Evolutionary conservation across 2,888 invertebrate species (phyloP).

Genomic region (Dromius quadrimaculatus): DNA sequence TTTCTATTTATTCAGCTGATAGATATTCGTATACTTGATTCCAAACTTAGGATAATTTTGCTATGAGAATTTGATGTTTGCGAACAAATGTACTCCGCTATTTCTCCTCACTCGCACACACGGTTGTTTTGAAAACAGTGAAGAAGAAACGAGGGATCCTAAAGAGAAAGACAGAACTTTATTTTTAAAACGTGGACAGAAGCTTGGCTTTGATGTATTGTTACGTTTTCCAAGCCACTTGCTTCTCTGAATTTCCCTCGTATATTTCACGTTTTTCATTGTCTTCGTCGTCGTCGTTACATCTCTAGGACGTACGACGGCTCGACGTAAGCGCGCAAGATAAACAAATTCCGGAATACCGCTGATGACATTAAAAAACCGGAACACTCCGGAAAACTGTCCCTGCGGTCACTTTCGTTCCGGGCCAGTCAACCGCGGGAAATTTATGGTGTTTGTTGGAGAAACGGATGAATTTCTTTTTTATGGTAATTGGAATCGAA

Average conservation of each 20-base stretch:
- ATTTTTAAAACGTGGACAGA: conserved; percentile 47
- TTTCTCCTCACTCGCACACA: background rate
- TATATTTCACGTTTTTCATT: conserved; percentile 47
- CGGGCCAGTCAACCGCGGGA: conserved; percentile 20
- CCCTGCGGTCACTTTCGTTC: conserved; percentile 40
- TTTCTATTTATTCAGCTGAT: no score
- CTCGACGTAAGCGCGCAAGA: background rate
- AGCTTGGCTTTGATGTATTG: conserved; percentile 43
- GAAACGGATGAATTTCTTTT: conserved; percentile 40
- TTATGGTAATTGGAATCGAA: conserved; percentile 35
- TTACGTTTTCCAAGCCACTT: conserved; percentile 48
- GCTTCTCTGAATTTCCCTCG: conserved; percentile 43
- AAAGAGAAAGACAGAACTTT: conserved; percentile 35
- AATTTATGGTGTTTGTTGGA: conserved; percentile 39
- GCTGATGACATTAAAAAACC: conserved; percentile 47
- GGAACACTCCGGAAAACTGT: conserved; percentile 34
- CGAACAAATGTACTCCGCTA: background rate
- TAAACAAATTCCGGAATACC: conserved; percentile 48
- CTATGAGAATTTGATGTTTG: conserved; percentile 12
- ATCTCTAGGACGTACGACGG: conserved; percentile 15
- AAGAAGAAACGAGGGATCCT: conserved; percentile 7
- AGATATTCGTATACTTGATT: no score
- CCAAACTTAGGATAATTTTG: no score
- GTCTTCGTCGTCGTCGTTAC: conserved; percentile 31
- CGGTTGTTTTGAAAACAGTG: conserved; percentile 11